Conservation (phyloP, 2,888 invertebrate species). For the Caenorhabditis japonica region DNA sequence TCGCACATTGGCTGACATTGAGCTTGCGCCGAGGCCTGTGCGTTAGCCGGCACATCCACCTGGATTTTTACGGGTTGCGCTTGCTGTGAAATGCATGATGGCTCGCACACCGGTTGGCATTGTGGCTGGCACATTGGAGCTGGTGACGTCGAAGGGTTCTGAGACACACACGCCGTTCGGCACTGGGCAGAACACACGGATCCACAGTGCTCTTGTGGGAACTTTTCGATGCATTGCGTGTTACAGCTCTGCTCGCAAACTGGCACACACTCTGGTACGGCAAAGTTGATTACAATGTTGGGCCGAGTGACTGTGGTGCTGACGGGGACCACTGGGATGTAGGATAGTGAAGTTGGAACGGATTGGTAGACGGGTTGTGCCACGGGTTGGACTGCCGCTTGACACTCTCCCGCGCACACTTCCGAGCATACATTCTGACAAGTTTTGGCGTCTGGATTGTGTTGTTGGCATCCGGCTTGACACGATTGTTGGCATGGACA, state of each 20-base stretch:
- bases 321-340: slow-evolving; percentile 47
- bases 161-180: slow-evolving; percentile 48
- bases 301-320: slow-evolving; percentile 9
- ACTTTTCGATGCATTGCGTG: slow-evolving; percentile 60
- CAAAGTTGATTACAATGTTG: slow-evolving; percentile 56
- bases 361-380: slow-evolving; percentile 27
- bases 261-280: slow-evolving; percentile 62
- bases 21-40: slow-evolving; percentile 1
- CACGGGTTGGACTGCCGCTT: slow-evolving; percentile 10
- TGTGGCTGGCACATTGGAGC: slow-evolving; percentile 33
- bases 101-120: slow-evolving; percentile 60
- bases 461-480: slow-evolving; percentile 57
- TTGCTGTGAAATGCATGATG: slow-evolving; percentile 46
- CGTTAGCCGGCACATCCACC: slow-evolving; percentile 17
- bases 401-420: slow-evolving; percentile 59
- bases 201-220: slow-evolving; percentile 63
- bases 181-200: slow-evolving; percentile 55
- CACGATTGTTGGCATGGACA: slow-evolving; percentile 60
- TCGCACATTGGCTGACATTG: slow-evolving; percentile 58
- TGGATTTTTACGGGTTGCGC: slow-evolving; percentile 42
- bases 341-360: slow-evolving; percentile 29
- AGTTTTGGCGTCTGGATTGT: slow-evolving; percentile 48
- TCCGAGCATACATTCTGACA: slow-evolving; percentile 57
- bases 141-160: slow-evolving; percentile 17
- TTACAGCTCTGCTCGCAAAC: slow-evolving; percentile 66